Evolutionary conservation across 2,888 invertebrate genomes (phyloP).

Genomic region (Megamerina dolium): DNA sequence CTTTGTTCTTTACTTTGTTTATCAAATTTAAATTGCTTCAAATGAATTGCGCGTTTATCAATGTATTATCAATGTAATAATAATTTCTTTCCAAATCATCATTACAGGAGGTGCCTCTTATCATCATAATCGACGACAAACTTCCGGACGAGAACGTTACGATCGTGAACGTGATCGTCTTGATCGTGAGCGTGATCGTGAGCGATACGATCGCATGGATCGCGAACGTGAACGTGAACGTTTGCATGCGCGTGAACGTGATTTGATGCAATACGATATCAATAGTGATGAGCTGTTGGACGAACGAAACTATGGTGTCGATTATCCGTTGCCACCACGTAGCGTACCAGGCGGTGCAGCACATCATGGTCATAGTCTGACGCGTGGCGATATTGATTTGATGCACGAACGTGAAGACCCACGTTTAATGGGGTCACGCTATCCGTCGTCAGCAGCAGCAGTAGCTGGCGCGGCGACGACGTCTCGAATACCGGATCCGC

Average conservation of each 20-base stretch:
- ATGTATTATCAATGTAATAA: not conserved
- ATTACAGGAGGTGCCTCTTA: constrained; percentile 45
- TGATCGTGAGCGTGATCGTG: constrained; percentile 36
- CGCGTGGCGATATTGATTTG: constrained; percentile 38
- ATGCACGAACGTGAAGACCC: constrained; percentile 44
- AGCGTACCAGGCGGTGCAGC: constrained; percentile 29
- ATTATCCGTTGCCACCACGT: constrained; percentile 37
- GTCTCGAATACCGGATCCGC: constrained; percentile 33
- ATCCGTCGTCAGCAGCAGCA: constrained; percentile 20
- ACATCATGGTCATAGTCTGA: constrained; percentile 17
- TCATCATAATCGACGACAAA: constrained; percentile 46
- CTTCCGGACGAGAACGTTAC: constrained; percentile 37
- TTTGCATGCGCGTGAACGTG: constrained; percentile 46
- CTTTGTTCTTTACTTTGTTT: not conserved
- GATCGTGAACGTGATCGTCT: constrained; percentile 33
- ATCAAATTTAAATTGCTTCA: not conserved
- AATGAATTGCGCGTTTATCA: not conserved
- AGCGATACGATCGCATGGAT: constrained; percentile 25
- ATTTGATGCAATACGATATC: constrained; percentile 48
- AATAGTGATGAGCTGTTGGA: constrained; percentile 48
- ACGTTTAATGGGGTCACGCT: constrained; percentile 29
- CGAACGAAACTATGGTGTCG: constrained; percentile 32
- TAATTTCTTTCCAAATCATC: too few species aligned
- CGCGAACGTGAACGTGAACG: constrained; percentile 41
- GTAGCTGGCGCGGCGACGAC: constrained; percentile 17